phyloP scores from a whole-genome alignment of 2,888 invertebrate species.

The Muschampia staudingeri region DNA sequence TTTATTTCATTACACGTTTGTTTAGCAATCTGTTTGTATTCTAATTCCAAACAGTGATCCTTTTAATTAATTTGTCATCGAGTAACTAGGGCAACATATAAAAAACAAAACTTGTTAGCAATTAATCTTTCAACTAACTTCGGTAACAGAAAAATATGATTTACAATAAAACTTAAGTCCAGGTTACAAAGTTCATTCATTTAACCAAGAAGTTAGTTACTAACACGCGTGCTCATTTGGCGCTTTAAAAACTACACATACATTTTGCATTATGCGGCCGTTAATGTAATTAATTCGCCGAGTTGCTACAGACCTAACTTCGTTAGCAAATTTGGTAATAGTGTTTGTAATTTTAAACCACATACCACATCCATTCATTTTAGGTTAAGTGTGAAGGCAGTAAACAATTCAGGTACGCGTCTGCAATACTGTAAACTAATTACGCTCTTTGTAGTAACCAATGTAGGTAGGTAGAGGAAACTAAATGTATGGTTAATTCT shows the following conservation, averaged over 20 bases:
- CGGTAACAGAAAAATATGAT: too few species aligned
- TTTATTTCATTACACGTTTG: too few species aligned
- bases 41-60: too few species aligned
- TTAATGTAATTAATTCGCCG: conserved; percentile 34
- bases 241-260: conserved; percentile 22
- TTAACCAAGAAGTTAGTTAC: conserved; percentile 9
- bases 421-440: conserved; percentile 43
- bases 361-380: conserved; percentile 45
- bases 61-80: too few species aligned
- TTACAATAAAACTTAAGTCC: too few species aligned
- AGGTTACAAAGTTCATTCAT: not conserved
- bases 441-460: conserved; percentile 36
- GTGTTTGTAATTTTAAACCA: conserved; percentile 49
- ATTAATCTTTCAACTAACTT: too few species aligned
- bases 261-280: conserved; percentile 7
- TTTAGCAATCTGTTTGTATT: too few species aligned
- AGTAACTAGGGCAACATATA: too few species aligned
- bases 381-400: conserved; percentile 44
- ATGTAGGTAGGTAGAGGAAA: not conserved
- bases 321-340: conserved; percentile 49
- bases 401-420: conserved; percentile 41
- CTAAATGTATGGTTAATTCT: not conserved
- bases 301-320: conserved; percentile 33
- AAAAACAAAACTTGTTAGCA: too few species aligned
- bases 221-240: not conserved